These are phyloP conservation scores for Palythoa heliodiscus DNA, from an alignment of 92 coral and sea anemone genomes.

Conservation along the genomic window DNA sequence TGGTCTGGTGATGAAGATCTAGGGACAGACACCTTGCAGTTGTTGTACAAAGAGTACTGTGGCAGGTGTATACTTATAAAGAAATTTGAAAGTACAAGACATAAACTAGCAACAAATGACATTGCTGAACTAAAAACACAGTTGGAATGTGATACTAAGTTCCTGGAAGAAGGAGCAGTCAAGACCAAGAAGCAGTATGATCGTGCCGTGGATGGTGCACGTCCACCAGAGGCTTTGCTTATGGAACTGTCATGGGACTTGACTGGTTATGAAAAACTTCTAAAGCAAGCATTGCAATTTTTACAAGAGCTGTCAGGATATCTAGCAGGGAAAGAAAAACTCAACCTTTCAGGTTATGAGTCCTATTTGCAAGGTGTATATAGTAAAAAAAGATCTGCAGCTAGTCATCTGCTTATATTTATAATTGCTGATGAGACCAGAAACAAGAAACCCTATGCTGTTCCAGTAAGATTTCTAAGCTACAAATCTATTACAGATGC, in stretches of 20 bases:
- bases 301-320: background rate
- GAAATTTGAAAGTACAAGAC: background rate
- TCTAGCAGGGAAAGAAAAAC: background rate
- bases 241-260: constrained; percentile 71
- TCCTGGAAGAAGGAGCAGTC: constrained; percentile 35
- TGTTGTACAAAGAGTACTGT: constrained; percentile 40
- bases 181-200: constrained; percentile 46
- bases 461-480: constrained; percentile 59
- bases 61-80: constrained; percentile 32
- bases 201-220: constrained; percentile 16
- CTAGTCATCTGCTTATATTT: constrained; percentile 54
- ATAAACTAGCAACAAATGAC: background rate
- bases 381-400: constrained; percentile 55
- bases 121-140: constrained; percentile 5
- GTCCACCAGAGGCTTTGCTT: constrained; percentile 41
- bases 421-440: constrained; percentile 63
- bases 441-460: constrained; percentile 60
- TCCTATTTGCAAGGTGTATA: constrained; percentile 38
- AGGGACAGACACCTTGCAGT: constrained; percentile 19
- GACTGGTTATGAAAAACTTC: constrained; percentile 64
- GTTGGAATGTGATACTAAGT: constrained; percentile 49
- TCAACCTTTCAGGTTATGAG: background rate
- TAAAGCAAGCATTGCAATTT: constrained; percentile 37
- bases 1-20: constrained; percentile 84
- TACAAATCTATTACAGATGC: constrained; percentile 62